Percentiles rank a stretch among this genome's conserved stretches.
Conservation (phyloP, 2,113 vertebrate species). For the Myodes glareolus region DNA sequence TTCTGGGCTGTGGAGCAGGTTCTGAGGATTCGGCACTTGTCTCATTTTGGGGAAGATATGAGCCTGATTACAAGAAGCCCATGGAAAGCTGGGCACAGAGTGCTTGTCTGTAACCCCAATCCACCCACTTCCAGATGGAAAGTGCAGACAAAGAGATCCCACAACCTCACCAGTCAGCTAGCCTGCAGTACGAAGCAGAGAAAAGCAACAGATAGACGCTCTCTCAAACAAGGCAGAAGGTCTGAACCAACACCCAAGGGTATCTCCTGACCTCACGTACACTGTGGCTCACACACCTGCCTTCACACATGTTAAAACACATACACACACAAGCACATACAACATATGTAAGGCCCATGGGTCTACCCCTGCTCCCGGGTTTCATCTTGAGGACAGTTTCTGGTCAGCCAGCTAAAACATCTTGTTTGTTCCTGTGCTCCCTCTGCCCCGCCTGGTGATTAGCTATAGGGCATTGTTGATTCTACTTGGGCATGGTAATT, state of each 20-base stretch:
- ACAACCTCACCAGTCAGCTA: not conserved
- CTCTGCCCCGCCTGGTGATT: no score
- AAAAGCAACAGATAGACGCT: not conserved
- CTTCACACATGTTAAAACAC: not conserved
- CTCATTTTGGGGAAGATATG: no score
- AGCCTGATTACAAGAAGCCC: not conserved
- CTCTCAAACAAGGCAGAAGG: not conserved
- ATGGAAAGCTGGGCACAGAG: no score
- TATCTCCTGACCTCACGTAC: not conserved
- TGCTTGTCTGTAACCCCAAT: not conserved
- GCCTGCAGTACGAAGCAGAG: not conserved
- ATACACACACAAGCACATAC: not conserved
- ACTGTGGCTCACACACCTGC: not conserved
- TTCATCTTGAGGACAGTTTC: no score
- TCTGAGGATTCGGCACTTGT: not conserved
- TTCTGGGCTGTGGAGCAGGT: not conserved
- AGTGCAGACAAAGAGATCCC: not conserved
- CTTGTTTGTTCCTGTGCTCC: no score
- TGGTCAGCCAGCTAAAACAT: no score
- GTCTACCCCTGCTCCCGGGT: no score
- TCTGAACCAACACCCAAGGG: not conserved
- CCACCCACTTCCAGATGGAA: not conserved
- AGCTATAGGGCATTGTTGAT: no score
- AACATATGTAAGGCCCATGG: no score
- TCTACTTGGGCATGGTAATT: no score